Percentiles rank a stretch among this genome's conserved stretches.
phyloP scores from a whole-genome alignment of 2,797 vertebrate genomes.

The Spheniscus humboldti region DNA sequence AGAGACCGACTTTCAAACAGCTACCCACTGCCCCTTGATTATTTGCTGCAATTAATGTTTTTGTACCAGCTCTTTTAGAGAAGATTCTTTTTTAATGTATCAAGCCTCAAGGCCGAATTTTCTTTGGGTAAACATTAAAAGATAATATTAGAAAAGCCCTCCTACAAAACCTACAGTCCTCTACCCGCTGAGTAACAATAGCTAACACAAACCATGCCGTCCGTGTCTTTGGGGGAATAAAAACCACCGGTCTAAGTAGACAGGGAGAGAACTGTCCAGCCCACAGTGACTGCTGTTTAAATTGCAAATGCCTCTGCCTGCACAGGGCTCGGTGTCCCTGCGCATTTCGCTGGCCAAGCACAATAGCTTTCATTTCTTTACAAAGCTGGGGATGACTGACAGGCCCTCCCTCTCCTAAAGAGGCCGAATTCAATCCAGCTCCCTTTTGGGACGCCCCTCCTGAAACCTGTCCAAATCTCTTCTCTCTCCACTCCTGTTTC shows the following conservation, averaged over 20 bases:
- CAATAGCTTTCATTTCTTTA: neutral
- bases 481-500: neutral
- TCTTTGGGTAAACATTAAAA: neutral
- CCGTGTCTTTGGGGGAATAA: neutral
- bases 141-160: neutral
- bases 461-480: neutral
- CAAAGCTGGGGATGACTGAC: slow-evolving; percentile 64
- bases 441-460: neutral
- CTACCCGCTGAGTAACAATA: neutral
- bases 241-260: fast-evolving
- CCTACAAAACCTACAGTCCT: neutral
- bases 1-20: neutral
- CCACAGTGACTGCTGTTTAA: neutral
- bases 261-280: neutral
- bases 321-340: neutral
- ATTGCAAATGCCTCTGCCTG: neutral
- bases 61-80: neutral
- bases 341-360: neutral
- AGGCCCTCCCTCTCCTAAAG: slow-evolving; percentile 10
- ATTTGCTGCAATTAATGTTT: neutral
- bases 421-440: neutral
- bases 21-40: neutral
- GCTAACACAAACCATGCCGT: fast-evolving
- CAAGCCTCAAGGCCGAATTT: neutral
- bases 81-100: neutral